phyloP scores from a whole-genome alignment of 2,888 invertebrate genomes.

The Ditylenchus weischeri region DNA sequence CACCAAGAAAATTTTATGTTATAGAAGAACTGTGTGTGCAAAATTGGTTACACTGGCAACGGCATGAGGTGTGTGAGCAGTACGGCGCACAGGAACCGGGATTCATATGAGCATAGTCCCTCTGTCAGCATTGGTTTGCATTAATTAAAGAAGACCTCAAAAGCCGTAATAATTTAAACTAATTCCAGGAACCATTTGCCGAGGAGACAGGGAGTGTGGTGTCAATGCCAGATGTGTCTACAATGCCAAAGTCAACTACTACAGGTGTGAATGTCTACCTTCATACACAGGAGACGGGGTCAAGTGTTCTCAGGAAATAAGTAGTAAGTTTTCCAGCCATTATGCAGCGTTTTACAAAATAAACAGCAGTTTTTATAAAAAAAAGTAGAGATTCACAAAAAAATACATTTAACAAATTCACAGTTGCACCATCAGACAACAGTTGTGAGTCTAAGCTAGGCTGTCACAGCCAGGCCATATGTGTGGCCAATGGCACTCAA shows the following conservation, averaged over 20 bases:
- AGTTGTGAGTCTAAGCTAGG: constrained; percentile 24
- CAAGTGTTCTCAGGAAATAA: constrained; percentile 66
- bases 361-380: too few species aligned
- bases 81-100: neutral
- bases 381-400: too few species aligned
- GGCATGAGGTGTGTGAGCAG: constrained; percentile 63
- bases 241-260: constrained; percentile 43
- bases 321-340: neutral
- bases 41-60: constrained; percentile 74
- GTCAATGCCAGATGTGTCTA: constrained; percentile 54
- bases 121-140: constrained; percentile 3
- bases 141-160: neutral
- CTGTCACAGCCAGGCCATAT: constrained; percentile 27
- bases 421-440: neutral
- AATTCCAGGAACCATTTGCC: constrained; percentile 46
- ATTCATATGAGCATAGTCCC: constrained; percentile 6
- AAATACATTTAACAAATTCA: too few species aligned
- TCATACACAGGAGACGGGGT: constrained; percentile 87
- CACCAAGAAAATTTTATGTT: neutral
- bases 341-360: too few species aligned
- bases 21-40: constrained; percentile 68
- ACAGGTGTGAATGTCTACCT: constrained; percentile 66
- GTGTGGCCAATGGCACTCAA: constrained; percentile 24
- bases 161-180: neutral
- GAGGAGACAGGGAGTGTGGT: constrained; percentile 50